Evolutionary conservation across 2,888 invertebrate genomes (phyloP), one percentile per base, ranked within the genome.

Genomic region (Phortica okadai): DNA sequence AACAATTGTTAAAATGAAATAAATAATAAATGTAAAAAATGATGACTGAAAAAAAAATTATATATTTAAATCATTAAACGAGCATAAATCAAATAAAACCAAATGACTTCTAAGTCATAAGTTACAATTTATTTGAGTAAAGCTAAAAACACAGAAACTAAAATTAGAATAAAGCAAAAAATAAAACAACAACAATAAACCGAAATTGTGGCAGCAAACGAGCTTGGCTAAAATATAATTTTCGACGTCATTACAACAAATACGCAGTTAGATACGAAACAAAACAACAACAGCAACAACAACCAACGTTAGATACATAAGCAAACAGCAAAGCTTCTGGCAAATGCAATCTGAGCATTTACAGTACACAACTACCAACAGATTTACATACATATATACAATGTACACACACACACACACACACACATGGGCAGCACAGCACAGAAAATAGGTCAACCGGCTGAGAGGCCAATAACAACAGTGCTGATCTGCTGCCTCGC

Each of bases 381-480:
- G 76, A 73, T 76, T 73, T 42, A 76, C 45, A 62, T 42, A 76
- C 45, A 62, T 8, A 62, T 5, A 59, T 4, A 25, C 62, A 62
- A 6, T 11, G 42, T 33, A 54, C 59, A 74, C 75, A 59, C 44
- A 78, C 16, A 64, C 70, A 73, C n/a, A 54, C 59, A 74, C 75
- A 59, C 44, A 78, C 16, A 64, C 70, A 73, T 21, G 21, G 21
- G 21, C 21, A 21, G 21, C 62, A 25, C 7, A 62, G 21, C 5
- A 8, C 62, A 7, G 62, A 88, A 89, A 88, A 86, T 88, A 85
- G 88, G 88, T 88, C 88, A 88, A 88, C 75, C 81, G 83, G 83
- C 58, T 16, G 50, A 50, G 42, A 41, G n/a, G n/a, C 66, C 45
- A 64, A n/a, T 41, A 73, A 41, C 66, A 66, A 10, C 66, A 70